Evolutionary conservation across 2,113 vertebrate genomes (phyloP).

Genomic region (Colaptes auratus): DNA sequence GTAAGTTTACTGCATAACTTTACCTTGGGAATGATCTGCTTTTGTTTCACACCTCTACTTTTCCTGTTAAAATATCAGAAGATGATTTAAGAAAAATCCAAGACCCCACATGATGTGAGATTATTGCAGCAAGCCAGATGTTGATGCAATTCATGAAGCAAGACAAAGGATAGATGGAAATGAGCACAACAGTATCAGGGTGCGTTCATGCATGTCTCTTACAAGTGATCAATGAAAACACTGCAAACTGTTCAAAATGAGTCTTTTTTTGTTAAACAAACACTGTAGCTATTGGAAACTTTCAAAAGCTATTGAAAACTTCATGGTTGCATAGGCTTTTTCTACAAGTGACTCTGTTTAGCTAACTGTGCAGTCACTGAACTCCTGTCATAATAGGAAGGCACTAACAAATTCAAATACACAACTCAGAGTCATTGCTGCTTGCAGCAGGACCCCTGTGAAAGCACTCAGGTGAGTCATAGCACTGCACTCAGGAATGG

Average conservation of each 20-base stretch:
- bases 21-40: conserved; percentile 97
- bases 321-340: neutral
- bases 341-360: neutral
- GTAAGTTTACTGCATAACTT: neutral
- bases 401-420: neutral
- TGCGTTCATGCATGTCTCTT: neutral
- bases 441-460: neutral
- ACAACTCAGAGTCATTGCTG: neutral
- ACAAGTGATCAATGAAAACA: conserved; percentile 4
- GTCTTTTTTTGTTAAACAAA: neutral
- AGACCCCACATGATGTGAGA: neutral
- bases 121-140: conserved; percentile 67
- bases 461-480: neutral
- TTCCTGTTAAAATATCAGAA: conserved; percentile 86
- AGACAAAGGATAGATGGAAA: neutral
- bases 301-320: neutral
- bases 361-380: neutral
- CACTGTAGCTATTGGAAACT: neutral
- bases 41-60: conserved; percentile 87
- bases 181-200: conserved; percentile 37
- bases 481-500: neutral
- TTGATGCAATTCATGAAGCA: conserved; percentile 24
- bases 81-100: conserved; percentile 7
- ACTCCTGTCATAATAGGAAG: neutral
- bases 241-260: conserved; percentile 27